Evolutionary conservation across 2,888 invertebrate genomes (phyloP).

Genomic region (Branchipolynoe longqiensis): DNA sequence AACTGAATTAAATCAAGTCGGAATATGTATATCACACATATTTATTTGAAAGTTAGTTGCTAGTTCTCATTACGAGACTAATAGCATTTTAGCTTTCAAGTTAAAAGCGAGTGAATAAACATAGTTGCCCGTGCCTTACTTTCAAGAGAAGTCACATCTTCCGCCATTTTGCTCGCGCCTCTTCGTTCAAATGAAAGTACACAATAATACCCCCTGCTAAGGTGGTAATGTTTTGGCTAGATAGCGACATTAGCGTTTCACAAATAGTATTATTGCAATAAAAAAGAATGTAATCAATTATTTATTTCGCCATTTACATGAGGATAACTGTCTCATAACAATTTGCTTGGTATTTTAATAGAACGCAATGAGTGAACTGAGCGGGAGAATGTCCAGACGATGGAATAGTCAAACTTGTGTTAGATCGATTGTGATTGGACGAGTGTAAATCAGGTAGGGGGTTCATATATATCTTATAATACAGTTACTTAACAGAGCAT

Average conservation of each 20-base stretch:
- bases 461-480: too few relatives aligned
- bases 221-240: neutral
- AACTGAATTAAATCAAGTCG: neutral
- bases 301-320: too few relatives aligned
- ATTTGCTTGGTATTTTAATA: too few relatives aligned
- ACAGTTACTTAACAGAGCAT: too few relatives aligned
- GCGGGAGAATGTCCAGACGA: neutral
- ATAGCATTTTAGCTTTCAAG: too few relatives aligned
- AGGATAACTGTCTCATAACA: too few relatives aligned
- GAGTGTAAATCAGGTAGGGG: neutral
- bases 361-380: neutral
- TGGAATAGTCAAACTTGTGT: neutral
- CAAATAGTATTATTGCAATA: slow-evolving; percentile 1
- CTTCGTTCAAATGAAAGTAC: slow-evolving; percentile 66
- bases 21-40: neutral
- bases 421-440: neutral
- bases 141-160: slow-evolving; percentile 70
- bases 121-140: slow-evolving; percentile 67
- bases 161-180: slow-evolving; percentile 74
- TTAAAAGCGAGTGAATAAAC: neutral
- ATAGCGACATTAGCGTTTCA: neutral
- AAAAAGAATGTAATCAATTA: too few relatives aligned
- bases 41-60: neutral
- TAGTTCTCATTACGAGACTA: too few relatives aligned
- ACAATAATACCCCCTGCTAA: neutral